Conservation (phyloP, 1,140 invertebrate species). For the Neodiprion virginianus region DNA sequence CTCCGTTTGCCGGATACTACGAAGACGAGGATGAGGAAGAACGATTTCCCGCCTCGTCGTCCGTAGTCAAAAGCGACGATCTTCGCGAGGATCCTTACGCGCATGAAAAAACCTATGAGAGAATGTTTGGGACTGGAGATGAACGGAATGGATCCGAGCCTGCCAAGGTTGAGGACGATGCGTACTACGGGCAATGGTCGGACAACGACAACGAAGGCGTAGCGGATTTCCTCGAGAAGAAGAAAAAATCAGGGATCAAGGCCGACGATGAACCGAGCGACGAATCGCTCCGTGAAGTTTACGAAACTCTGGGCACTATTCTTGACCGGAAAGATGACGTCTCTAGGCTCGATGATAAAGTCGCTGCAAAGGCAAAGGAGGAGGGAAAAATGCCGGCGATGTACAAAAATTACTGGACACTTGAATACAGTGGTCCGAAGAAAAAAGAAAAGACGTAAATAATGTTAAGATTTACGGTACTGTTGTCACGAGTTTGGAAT, state of each 20-base stretch:
- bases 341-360: constrained; percentile 54
- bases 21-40: not conserved
- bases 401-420: constrained; percentile 62
- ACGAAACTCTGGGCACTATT: constrained; percentile 29
- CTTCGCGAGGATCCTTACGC: not conserved
- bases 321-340: constrained; percentile 49
- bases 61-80: not conserved
- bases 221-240: constrained; percentile 9
- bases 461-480: too few relatives aligned
- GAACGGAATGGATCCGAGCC: constrained; percentile 15
- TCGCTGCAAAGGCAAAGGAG: constrained; percentile 51
- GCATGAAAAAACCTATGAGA: constrained; percentile 9
- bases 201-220: not conserved
- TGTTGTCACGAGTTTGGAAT: too few relatives aligned
- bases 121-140: constrained; percentile 4
- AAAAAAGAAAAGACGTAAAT: constrained; percentile 14
- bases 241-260: not conserved
- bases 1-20: not conserved
- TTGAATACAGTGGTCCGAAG: constrained; percentile 55
- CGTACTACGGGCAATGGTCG: constrained; percentile 21
- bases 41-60: too few relatives aligned
- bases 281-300: not conserved
- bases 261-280: constrained; percentile 15
- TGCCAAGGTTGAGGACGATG: constrained; percentile 15
- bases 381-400: constrained; percentile 51